Evolutionary conservation across 2,113 vertebrate genomes (phyloP).

Genomic region (Phocoena sinus): DNA sequence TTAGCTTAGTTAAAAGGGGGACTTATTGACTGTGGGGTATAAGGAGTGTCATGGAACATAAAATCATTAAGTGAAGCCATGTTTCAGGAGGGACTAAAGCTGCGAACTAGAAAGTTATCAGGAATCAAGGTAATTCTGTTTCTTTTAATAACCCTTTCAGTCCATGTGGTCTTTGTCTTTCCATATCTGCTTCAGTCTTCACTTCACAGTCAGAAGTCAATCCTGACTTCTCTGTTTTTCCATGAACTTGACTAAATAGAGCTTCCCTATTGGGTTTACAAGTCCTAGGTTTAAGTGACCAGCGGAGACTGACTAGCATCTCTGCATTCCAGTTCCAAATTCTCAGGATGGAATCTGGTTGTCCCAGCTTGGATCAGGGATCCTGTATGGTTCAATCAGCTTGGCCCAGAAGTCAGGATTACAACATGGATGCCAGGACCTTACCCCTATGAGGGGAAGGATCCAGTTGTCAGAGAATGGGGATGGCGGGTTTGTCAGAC

Average conservation of each 20-base stretch:
- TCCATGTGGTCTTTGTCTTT: not conserved
- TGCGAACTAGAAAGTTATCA: not conserved
- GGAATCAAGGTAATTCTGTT: not conserved
- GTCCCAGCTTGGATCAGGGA: not conserved
- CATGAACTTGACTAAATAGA: not conserved
- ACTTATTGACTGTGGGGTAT: not conserved
- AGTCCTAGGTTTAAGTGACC: not conserved
- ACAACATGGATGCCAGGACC: not conserved
- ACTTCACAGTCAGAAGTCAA: not conserved
- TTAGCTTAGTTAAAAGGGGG: not conserved
- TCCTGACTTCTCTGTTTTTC: not conserved
- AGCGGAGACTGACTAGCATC: not conserved
- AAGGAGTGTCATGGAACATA: not conserved
- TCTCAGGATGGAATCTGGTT: not conserved
- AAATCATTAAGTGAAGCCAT: not conserved
- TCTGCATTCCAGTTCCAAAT: not conserved
- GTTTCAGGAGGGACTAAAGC: not conserved
- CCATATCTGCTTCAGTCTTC: not conserved
- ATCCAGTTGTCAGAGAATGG: not conserved
- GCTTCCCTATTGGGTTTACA: not conserved
- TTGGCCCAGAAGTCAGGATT: not conserved
- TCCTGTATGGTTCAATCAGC: not conserved
- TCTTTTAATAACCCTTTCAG: not conserved
- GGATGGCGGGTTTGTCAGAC: not conserved
- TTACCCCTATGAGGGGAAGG: not conserved